These are phyloP conservation scores for Rachycentron canadum DNA, from an alignment of 2,797 vertebrate species.

Conservation along the genomic window DNA sequence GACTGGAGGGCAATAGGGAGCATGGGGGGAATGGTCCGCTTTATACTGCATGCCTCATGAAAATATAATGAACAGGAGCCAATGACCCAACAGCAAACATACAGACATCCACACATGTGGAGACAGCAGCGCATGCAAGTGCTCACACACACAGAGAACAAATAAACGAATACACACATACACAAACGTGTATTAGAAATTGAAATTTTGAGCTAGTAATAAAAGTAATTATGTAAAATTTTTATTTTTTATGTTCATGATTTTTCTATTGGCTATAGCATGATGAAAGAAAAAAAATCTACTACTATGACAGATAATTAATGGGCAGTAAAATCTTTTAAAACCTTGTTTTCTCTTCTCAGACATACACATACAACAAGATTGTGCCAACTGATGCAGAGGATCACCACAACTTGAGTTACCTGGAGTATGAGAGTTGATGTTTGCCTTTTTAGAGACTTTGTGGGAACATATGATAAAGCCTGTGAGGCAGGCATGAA, in stretches of 20 bases:
- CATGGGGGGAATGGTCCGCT: conserved; percentile 50
- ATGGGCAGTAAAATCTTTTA: not conserved
- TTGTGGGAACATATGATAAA: conserved; percentile 55
- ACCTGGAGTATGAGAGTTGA: conserved; percentile 21
- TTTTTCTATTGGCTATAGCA: not conserved
- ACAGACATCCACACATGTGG: conserved; percentile 41
- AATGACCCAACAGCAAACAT: conserved; percentile 61
- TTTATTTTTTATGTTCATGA: not conserved
- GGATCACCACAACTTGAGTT: conserved; percentile 15
- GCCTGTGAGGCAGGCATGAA: conserved; percentile 46
- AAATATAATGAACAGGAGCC: conserved; percentile 83
- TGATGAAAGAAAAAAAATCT: too few species aligned
- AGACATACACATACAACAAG: not conserved
- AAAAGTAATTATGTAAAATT: not conserved
- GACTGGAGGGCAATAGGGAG: conserved; percentile 68
- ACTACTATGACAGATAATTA: not conserved
- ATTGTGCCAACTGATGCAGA: not conserved
- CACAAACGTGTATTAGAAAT: not conserved
- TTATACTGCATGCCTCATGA: conserved; percentile 83
- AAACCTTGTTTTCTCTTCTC: not conserved
- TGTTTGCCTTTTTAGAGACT: conserved; percentile 36
- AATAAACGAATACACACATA: not conserved
- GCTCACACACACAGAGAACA: not conserved
- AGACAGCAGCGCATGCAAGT: conserved; percentile 2
- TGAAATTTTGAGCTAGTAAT: not conserved